Base-by-base conservation (phyloP, 37 sponge, comb jelly and placozoan genomes). In the Crambe crambe region DNA sequence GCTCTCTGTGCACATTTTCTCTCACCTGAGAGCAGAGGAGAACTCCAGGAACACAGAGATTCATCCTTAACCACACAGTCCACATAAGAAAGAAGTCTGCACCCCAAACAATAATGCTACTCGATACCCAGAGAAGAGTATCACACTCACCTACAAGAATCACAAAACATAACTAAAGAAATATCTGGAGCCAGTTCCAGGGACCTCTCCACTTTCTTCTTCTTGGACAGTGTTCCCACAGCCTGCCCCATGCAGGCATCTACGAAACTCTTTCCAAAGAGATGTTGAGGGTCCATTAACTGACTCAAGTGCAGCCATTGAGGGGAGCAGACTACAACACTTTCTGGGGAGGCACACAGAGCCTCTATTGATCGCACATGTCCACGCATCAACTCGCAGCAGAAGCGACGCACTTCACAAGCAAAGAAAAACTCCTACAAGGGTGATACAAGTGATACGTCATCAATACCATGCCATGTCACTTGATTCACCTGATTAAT, bases 321-420 rank as follows among this genome's bases (percentile, higher is more conserved):
- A 0, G 78, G 86, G 37, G 77, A 44, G 68, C 73, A 63, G 42
- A 85, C 23, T 1, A 90, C 36, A 18, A 85, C 42, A 37, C 61
- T 47, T 66, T 90, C 83, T 5, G 82, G 91, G 26, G 86, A 83
- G 43, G 68, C 40, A 64, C 78, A 82, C 58, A 90, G 58, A 8
- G 86, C 91, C 58, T 90, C 91, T 2, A 90, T 27, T 2, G 65
- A 29, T 0, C 86, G 75, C 23, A 90, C 91, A 56, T 85, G 85
- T 3, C 91, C 91, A 5, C 29, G 21, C 42, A 47, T 40, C 42
- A 90, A 44, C 83, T 86, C 86, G 9, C 54, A 47, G 63, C 91
- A 90, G 39, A 85, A 85, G 58, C 82, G 91, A 3, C 91, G 68
- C 0, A 90, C 83, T 41, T 90, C 91, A 54, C 73, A 76, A 9